phyloP scores from a whole-genome alignment of 2,888 invertebrate genomes.

The Dicyrtoma fusca region DNA sequence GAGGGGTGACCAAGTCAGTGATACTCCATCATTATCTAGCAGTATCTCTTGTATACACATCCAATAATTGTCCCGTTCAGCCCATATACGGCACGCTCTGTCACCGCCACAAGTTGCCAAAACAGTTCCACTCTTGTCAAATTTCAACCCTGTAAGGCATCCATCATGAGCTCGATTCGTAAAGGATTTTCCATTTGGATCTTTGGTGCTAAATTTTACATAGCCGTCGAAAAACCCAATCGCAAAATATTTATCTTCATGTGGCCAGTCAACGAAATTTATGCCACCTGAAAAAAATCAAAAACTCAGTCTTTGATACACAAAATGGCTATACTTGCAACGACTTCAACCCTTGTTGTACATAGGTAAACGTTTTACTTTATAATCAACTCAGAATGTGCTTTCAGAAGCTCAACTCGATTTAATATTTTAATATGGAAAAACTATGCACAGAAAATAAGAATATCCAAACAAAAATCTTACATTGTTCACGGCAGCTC shows the following conservation, averaged over 20 bases:
- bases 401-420: neutral
- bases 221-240: slow-evolving; percentile 66
- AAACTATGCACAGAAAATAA: neutral
- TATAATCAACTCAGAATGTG: too few species aligned
- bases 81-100: slow-evolving; percentile 62
- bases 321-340: too few species aligned
- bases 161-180: slow-evolving; percentile 58
- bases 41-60: slow-evolving; percentile 61
- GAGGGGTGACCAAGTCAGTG: slow-evolving; percentile 64
- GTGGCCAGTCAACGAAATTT: slow-evolving; percentile 64
- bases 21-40: slow-evolving; percentile 62
- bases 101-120: slow-evolving; percentile 64
- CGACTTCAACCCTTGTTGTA: too few species aligned
- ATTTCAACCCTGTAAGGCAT: slow-evolving; percentile 61
- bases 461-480: neutral
- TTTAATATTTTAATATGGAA: neutral
- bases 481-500: slow-evolving; percentile 41
- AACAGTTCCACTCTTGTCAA: slow-evolving; percentile 63
- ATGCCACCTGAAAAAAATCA: slow-evolving; percentile 64
- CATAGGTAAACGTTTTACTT: too few species aligned
- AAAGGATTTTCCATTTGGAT: slow-evolving; percentile 36
- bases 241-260: slow-evolving; percentile 65
- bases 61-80: slow-evolving; percentile 60
- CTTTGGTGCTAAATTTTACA: slow-evolving; percentile 60
- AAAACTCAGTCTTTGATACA: too few species aligned